phyloP scores from a whole-genome alignment of 2,113 vertebrate genomes.

The Anhinga anhinga region DNA sequence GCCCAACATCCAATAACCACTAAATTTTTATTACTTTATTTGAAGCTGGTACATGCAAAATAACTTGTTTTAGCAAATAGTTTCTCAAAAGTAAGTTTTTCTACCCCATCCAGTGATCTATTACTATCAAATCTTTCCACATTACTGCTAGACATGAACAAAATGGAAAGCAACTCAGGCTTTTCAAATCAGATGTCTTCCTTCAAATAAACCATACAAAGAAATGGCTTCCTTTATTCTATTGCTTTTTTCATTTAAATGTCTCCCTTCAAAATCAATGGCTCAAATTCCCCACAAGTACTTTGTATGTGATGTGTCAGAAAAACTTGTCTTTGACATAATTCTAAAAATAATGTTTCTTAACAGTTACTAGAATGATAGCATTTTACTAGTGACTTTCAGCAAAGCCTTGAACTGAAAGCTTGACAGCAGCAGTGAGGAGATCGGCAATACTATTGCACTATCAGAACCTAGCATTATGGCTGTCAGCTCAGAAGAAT shows the following conservation, averaged over 20 bases:
- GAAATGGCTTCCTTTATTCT: background rate
- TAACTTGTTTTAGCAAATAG: no score
- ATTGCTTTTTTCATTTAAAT: background rate
- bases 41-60: background rate
- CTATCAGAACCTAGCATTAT: background rate
- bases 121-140: background rate
- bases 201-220: background rate
- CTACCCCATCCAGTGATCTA: background rate
- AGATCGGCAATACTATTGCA: background rate
- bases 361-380: background rate
- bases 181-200: background rate
- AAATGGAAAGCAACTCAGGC: background rate
- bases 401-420: background rate
- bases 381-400: background rate
- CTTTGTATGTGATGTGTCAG: background rate
- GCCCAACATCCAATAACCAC: background rate
- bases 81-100: no score
- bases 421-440: background rate
- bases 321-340: background rate
- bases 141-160: background rate
- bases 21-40: conserved; percentile 34
- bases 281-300: background rate
- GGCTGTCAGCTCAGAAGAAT: background rate
- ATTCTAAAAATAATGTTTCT: background rate
- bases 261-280: background rate